These are phyloP conservation scores for Mugil cephalus DNA, from an alignment of 2,113 vertebrate species.

Conservation along the genomic window DNA sequence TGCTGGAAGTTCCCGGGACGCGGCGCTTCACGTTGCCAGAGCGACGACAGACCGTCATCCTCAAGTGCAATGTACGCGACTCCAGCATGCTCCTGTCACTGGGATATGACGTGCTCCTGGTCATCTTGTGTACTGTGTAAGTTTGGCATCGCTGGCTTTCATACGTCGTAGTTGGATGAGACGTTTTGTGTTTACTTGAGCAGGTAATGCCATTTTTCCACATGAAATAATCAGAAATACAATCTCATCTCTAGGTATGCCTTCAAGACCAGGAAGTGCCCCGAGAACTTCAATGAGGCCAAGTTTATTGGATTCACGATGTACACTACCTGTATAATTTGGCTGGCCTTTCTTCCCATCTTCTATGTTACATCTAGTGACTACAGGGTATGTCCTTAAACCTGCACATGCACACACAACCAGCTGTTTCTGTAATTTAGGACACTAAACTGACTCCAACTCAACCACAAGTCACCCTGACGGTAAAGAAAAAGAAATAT, in stretches of 20 bases:
- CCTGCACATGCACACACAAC: not conserved
- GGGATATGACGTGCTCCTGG: slow-evolving; percentile 95
- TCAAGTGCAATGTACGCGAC: slow-evolving; percentile 98
- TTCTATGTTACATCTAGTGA: slow-evolving; percentile 99
- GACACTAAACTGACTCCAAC: not conserved
- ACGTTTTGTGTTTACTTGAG: not conserved
- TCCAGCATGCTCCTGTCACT: slow-evolving; percentile 98
- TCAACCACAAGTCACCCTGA: not conserved
- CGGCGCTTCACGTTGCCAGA: slow-evolving; percentile 93
- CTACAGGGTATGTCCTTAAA: slow-evolving; percentile 91
- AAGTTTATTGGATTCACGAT: slow-evolving; percentile 99
- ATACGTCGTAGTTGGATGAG: not conserved
- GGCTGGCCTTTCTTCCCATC: slow-evolving; percentile 99
- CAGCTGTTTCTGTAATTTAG: not conserved
- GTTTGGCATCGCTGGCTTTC: slow-evolving; percentile 2
- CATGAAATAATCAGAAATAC: not conserved
- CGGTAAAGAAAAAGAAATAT: not conserved
- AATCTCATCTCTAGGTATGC: slow-evolving; percentile 82
- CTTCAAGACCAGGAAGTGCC: slow-evolving; percentile 99
- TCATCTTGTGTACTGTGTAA: slow-evolving; percentile 96
- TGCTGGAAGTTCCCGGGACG: slow-evolving; percentile 95
- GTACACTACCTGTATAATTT: slow-evolving; percentile 99
- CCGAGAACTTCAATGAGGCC: slow-evolving; percentile 99
- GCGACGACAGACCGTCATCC: slow-evolving; percentile 95
- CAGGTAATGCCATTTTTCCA: not conserved